These are phyloP conservation scores for Macrobrachium nipponense DNA, from an alignment of 1,140 invertebrate species.

Conservation along the genomic window DNA sequence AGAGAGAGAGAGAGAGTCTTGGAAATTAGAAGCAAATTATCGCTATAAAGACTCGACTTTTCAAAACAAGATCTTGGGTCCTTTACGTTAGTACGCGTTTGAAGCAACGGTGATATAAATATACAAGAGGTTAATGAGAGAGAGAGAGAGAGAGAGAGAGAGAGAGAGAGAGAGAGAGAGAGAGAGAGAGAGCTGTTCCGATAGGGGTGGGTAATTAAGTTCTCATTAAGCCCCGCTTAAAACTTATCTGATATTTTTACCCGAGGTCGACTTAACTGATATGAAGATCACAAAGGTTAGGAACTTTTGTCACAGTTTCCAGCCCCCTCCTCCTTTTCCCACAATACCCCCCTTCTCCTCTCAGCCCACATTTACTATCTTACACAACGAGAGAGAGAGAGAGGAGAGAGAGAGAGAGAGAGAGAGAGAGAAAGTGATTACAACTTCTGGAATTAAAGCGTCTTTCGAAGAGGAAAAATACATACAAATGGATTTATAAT, in stretches of 20 bases:
- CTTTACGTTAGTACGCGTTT: background rate
- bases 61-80: background rate
- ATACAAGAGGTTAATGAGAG: background rate
- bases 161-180: background rate
- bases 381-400: no score
- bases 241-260: background rate
- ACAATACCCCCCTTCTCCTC: background rate
- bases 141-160: slow-evolving; percentile 17
- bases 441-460: background rate
- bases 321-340: background rate
- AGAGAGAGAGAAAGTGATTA: slow-evolving; percentile 5
- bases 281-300: background rate
- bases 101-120: background rate
- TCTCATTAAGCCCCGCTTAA: slow-evolving; percentile 13
- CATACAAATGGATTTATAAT: background rate
- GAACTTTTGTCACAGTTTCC: background rate
- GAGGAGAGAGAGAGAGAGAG: background rate
- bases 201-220: background rate
- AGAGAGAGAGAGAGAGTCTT: slow-evolving; percentile 2
- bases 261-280: background rate
- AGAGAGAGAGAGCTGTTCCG: background rate
- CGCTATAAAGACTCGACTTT: background rate
- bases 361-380: background rate
- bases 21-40: background rate
- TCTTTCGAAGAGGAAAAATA: slow-evolving; percentile 3